Conservation (phyloP, 2,888 invertebrate species). For the Glyphotaelius pellucidus region DNA sequence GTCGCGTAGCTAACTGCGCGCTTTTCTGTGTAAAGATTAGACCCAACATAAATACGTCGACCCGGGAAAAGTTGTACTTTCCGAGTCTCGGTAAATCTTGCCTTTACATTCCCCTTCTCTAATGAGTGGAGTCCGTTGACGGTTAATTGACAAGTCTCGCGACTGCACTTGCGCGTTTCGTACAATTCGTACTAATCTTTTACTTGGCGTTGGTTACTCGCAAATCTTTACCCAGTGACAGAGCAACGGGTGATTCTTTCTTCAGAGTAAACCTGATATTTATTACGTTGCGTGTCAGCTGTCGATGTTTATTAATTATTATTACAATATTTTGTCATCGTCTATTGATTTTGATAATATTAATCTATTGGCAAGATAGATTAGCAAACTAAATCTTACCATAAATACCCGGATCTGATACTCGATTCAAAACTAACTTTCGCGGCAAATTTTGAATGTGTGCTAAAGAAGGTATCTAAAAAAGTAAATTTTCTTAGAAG, state of each 20-base stretch:
- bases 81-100: slow-evolving; percentile 7
- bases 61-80: slow-evolving; percentile 33
- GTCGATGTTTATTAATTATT: not conserved
- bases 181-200: slow-evolving; percentile 3
- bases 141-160: slow-evolving; percentile 45
- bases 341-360: not conserved
- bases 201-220: not conserved
- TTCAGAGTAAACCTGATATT: not conserved
- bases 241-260: not conserved
- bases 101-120: slow-evolving; percentile 24
- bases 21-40: slow-evolving; percentile 34
- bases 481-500: too few species aligned
- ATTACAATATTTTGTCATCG: not conserved
- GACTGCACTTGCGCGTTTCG: slow-evolving; percentile 9
- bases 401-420: too few species aligned
- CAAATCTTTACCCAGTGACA: not conserved
- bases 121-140: slow-evolving; percentile 25
- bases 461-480: too few species aligned
- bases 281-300: not conserved
- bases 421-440: too few species aligned
- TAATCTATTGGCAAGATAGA: not conserved
- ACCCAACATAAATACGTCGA: slow-evolving; percentile 25
- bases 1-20: not conserved
- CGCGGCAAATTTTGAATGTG: too few species aligned
- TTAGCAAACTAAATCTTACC: too few species aligned